Evolutionary conservation across 2,797 vertebrate species (phyloP).

Genomic region (Perdix hodgsoniae): DNA sequence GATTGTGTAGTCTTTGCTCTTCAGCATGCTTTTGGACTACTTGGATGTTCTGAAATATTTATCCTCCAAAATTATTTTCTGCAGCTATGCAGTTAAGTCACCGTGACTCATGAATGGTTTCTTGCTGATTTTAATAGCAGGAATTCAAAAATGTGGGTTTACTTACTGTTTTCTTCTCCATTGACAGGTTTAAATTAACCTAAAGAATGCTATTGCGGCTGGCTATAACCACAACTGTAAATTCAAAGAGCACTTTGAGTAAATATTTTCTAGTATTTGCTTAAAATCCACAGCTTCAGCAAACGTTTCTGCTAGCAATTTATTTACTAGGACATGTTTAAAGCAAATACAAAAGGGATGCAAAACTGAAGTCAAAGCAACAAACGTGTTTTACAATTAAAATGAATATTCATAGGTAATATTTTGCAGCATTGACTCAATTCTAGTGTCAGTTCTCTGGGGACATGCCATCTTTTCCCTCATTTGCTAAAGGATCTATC

Average conservation of each 20-base stretch:
- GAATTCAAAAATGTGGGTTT: neutral
- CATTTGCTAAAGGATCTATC: neutral
- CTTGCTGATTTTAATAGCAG: slow-evolving; percentile 33
- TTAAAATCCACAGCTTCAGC: slow-evolving; percentile 15
- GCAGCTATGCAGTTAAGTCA: slow-evolving; percentile 9
- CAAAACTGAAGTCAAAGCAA: slow-evolving; percentile 3
- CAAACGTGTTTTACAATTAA: neutral
- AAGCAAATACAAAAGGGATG: neutral
- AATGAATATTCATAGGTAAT: neutral
- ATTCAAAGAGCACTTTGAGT: neutral
- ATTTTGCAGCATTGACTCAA: neutral
- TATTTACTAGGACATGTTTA: slow-evolving; percentile 17
- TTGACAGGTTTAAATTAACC: slow-evolving; percentile 21
- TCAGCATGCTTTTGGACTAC: neutral
- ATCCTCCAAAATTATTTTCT: neutral
- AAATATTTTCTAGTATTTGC: slow-evolving; percentile 27
- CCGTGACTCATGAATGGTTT: neutral
- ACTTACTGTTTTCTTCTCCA: slow-evolving; percentile 29
- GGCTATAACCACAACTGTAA: neutral
- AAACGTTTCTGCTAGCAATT: slow-evolving; percentile 12
- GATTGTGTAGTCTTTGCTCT: neutral
- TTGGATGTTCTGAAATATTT: neutral
- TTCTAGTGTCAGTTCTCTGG: neutral
- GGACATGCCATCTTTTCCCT: neutral
- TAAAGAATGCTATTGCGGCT: neutral